These are phyloP conservation scores for Oxyura jamaicensis DNA, from an alignment of 2,113 vertebrate genomes.

Conservation along the genomic window DNA sequence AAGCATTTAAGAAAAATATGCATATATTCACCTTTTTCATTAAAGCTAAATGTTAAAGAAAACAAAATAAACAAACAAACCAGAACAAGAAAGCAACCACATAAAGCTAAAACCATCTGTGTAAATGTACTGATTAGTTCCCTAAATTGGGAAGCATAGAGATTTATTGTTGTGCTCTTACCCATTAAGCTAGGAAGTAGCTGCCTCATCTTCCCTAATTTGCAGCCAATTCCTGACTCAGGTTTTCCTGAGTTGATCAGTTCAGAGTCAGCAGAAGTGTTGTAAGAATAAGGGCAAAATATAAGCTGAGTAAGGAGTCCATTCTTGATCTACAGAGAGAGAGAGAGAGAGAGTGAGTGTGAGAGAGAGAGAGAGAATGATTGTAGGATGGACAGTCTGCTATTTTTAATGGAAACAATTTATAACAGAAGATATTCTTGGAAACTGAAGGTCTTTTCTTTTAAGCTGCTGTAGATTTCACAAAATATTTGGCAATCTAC, in stretches of 20 bases:
- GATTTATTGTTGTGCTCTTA: constrained; percentile 60
- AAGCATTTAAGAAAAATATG: constrained; percentile 32
- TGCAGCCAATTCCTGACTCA: constrained; percentile 64
- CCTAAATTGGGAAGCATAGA: constrained; percentile 23
- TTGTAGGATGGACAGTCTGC: not conserved
- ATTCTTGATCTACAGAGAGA: not conserved
- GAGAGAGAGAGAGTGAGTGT: not conserved
- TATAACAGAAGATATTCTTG: not conserved
- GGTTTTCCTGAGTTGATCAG: constrained; percentile 31
- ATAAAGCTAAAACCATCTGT: constrained; percentile 39
- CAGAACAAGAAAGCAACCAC: not conserved
- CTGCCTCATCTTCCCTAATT: constrained; percentile 66
- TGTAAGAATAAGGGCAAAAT: constrained; percentile 14
- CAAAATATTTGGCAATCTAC: not conserved
- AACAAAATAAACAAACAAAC: not conserved
- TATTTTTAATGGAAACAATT: not conserved
- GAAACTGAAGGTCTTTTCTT: not conserved
- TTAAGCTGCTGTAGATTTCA: not conserved
- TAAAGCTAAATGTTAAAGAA: constrained; percentile 31
- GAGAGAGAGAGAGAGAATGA: not conserved
- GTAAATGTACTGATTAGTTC: constrained; percentile 51
- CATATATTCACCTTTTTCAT: constrained; percentile 1
- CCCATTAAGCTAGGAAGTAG: constrained; percentile 48
- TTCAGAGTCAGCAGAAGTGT: constrained; percentile 52
- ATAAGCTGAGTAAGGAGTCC: constrained; percentile 34